Conservation (phyloP, 2,113 vertebrate genomes). For the Callipepla californica region DNA sequence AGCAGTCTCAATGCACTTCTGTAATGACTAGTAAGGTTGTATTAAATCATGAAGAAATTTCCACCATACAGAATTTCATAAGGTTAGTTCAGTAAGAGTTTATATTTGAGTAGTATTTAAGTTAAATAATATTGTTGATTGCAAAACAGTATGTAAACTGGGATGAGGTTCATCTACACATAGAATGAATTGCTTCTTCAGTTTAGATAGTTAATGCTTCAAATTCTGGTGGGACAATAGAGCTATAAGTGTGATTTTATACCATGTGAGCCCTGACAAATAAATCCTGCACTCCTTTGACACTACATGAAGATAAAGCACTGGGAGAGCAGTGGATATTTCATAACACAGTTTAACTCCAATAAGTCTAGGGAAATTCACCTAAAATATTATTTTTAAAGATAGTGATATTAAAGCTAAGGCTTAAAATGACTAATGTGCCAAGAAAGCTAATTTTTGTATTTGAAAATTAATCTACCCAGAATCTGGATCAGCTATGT, state of each 20-base stretch:
- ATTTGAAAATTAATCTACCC: conserved; percentile 68
- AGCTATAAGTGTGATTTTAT: background rate
- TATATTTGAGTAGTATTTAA: background rate
- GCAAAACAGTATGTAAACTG: background rate
- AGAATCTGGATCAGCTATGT: conserved; percentile 74
- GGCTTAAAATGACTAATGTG: background rate
- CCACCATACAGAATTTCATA: background rate
- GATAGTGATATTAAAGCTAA: background rate
- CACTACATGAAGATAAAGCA: background rate
- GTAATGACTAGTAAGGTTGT: background rate
- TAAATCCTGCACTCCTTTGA: background rate
- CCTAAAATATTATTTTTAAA: conserved; percentile 34
- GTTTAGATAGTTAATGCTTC: background rate
- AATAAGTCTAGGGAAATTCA: background rate
- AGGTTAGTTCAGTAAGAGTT: background rate
- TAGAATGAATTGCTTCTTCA: background rate
- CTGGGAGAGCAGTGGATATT: background rate
- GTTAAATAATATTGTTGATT: background rate
- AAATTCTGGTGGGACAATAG: background rate
- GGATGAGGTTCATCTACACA: background rate
- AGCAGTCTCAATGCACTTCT: background rate
- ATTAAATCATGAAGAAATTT: background rate
- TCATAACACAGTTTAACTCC: background rate
- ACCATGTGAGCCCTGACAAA: background rate
- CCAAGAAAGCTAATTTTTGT: conserved; percentile 63